Evolutionary conservation across 2,113 vertebrate species (phyloP).

Genomic region (Hippocampus abdominalis): DNA sequence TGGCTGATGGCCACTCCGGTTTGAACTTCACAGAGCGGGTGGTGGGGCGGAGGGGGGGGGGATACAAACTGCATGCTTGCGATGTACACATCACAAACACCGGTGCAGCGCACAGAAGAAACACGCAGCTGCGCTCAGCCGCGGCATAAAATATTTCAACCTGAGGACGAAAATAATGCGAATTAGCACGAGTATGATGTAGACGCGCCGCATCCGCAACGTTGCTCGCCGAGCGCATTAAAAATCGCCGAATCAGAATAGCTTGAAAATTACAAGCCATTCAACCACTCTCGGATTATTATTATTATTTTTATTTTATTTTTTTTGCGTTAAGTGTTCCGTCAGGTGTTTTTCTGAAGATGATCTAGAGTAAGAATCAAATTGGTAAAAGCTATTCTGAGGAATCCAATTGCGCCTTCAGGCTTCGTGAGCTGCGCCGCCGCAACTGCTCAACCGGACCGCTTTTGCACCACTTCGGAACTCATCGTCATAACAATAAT

Average conservation of each 20-base stretch:
- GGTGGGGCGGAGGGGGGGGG: too few relatives aligned
- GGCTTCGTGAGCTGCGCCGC: not conserved
- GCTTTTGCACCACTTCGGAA: not conserved
- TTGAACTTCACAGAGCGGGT: not conserved
- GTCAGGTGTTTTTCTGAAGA: not conserved
- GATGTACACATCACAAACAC: slow-evolving; percentile 5
- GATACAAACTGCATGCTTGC: slow-evolving; percentile 21
- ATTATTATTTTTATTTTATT: too few relatives aligned
- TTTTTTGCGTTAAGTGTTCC: slow-evolving; percentile 8
- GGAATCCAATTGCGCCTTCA: not conserved
- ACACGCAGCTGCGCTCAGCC: not conserved
- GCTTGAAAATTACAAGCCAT: not conserved
- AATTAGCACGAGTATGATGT: not conserved
- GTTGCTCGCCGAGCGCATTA: not conserved
- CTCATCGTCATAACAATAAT: not conserved
- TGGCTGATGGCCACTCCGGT: slow-evolving; percentile 38
- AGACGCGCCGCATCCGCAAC: not conserved
- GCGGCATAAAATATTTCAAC: slow-evolving; percentile 15
- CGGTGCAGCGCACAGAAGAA: not conserved
- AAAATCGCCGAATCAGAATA: not conserved
- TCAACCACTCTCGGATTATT: slow-evolving; percentile 6
- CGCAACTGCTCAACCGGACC: not conserved
- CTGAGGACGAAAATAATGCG: slow-evolving; percentile 6
- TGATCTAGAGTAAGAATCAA: not conserved
- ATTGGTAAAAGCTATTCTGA: not conserved